phyloP scores from a whole-genome alignment of 2,888 invertebrate genomes.

The Drosophila mimetica region DNA sequence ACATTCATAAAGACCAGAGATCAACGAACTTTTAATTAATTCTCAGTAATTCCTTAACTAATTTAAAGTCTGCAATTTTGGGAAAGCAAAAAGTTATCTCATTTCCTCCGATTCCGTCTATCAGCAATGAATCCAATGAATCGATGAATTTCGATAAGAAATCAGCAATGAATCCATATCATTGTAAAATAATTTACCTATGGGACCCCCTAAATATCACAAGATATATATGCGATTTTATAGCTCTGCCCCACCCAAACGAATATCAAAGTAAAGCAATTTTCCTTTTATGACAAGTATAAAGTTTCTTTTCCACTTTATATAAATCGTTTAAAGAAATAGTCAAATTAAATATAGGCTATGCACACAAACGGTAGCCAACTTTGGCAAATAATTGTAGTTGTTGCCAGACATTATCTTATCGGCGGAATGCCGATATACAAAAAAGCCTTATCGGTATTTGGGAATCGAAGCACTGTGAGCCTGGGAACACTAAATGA shows the following conservation, averaged over 20 bases:
- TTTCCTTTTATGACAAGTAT: slow-evolving; percentile 17
- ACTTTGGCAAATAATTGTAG: slow-evolving; percentile 35
- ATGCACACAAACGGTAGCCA: slow-evolving; percentile 53
- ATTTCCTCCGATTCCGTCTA: not conserved
- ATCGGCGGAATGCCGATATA: slow-evolving; percentile 65
- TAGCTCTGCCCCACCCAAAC: slow-evolving; percentile 27
- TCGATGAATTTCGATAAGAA: slow-evolving; percentile 21
- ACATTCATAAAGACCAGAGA: not conserved
- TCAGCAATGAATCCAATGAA: too few species aligned
- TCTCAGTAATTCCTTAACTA: not conserved
- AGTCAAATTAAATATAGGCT: slow-evolving; percentile 52
- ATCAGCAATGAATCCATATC: slow-evolving; percentile 5
- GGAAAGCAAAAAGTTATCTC: not conserved
- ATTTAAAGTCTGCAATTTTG: not conserved
- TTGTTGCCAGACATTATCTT: slow-evolving; percentile 52
- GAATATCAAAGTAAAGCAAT: not conserved
- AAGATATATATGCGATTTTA: slow-evolving; percentile 3
- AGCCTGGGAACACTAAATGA: slow-evolving; percentile 33
- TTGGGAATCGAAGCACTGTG: slow-evolving; percentile 38
- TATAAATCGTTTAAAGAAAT: slow-evolving; percentile 4
- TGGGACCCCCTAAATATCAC: slow-evolving; percentile 3
- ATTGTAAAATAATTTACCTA: slow-evolving; percentile 31
- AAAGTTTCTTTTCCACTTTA: not conserved
- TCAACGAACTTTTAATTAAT: slow-evolving; percentile 6
- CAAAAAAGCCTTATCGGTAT: slow-evolving; percentile 53